A percentile compares a stretch with the other conserved stretches of the same genome.
phyloP scores from a whole-genome alignment of 2,797 vertebrate genomes.

The Gymnoscopelus microlampas region DNA sequence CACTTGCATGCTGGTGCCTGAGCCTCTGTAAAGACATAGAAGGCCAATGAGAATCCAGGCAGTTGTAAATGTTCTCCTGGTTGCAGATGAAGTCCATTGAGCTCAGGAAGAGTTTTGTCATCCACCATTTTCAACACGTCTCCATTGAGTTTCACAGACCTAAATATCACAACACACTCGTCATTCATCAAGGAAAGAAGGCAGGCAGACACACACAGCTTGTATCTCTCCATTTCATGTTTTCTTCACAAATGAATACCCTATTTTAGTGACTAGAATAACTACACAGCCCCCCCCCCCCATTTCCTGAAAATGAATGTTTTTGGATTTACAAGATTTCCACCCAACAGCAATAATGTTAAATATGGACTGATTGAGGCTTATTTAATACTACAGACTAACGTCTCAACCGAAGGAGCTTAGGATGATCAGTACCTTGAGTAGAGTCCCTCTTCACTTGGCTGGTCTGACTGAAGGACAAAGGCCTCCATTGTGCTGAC shows the following conservation, averaged over 20 bases:
- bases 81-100: slow-evolving; percentile 74
- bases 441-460: slow-evolving; percentile 79
- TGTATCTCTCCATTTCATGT: no score
- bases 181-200: background rate
- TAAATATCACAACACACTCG: slow-evolving; percentile 47
- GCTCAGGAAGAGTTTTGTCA: slow-evolving; percentile 83
- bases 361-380: no score
- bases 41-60: slow-evolving; percentile 89
- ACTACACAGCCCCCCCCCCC: no score
- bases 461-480: slow-evolving; percentile 81
- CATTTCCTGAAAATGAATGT: no score
- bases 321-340: no score
- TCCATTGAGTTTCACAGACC: slow-evolving; percentile 87
- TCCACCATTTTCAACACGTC: slow-evolving; percentile 87
- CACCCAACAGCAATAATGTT: no score
- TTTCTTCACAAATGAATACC: no score
- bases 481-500: slow-evolving; percentile 86
- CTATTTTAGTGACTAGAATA: no score
- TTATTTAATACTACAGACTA: no score
- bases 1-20: slow-evolving; percentile 81
- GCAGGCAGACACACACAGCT: no score
- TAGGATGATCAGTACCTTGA: slow-evolving; percentile 82
- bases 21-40: slow-evolving; percentile 87
- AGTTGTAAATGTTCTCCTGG: slow-evolving; percentile 77
- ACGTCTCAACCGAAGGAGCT: no score